Conservation (phyloP, 2,113 vertebrate genomes). For the Leptocoma aspasia region DNA sequence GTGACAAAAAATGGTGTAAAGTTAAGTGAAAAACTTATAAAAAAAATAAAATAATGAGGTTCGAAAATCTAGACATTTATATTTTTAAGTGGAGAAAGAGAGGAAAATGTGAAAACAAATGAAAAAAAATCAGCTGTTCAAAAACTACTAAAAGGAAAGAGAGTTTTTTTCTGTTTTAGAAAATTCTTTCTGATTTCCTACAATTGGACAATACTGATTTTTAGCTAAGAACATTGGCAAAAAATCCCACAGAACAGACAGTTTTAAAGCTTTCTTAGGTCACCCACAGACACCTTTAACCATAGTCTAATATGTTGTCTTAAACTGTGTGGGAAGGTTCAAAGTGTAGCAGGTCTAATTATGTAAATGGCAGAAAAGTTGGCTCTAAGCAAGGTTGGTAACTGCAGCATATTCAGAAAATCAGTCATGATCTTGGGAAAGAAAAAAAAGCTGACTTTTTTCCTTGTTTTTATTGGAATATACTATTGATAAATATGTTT, state of each 20-base stretch:
- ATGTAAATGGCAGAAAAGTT: not conserved
- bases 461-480: not conserved
- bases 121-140: not conserved
- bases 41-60: not conserved
- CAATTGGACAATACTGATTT: constrained; percentile 39
- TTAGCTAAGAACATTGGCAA: not conserved
- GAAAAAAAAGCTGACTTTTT: not conserved
- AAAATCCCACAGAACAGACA: not conserved
- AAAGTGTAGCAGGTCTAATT: not conserved
- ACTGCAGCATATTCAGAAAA: not conserved
- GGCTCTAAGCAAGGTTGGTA: not conserved
- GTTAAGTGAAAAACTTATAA: not conserved
- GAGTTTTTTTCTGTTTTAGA: not conserved
- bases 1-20: not conserved
- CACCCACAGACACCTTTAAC: not conserved
- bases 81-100: not conserved
- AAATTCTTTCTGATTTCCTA: constrained; percentile 19
- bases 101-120: not conserved
- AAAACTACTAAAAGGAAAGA: not conserved
- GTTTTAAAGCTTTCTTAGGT: not conserved
- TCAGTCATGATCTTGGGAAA: not conserved
- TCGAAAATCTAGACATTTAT: not conserved
- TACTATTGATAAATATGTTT: not conserved
- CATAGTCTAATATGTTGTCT: not conserved
- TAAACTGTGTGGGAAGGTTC: not conserved